Evolutionary conservation across 2,888 invertebrate species (phyloP), one percentile per base, ranked within the genome.

Genomic region (Mythimna pallens): DNA sequence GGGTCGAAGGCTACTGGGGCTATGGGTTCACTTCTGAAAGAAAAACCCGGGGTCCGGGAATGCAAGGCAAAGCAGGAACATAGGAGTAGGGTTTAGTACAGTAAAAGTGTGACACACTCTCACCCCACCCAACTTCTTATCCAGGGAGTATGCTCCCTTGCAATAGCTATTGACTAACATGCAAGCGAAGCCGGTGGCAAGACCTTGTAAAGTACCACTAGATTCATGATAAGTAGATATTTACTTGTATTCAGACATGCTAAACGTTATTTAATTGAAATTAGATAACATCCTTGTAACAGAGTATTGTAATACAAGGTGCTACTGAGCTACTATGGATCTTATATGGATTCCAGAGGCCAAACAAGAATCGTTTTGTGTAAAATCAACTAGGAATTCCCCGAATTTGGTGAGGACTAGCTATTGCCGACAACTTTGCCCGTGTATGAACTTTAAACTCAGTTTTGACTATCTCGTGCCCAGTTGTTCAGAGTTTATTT

Each of bases 311-410:
- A 75, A 61, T 50, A 63, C n/a, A 36, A 75, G 50, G 58, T 30
- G 14, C 6, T 63, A 25, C 54, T 25, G 22, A 62, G 54, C 20
- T n/a, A 30, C 22, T 76, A 8, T 12, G 20, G 40, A 14, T n/a
- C 12, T 63, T 75, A 12, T 70, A 76, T 12, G 77, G 62, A 12
- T 76, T 63, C 63, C 12, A 9, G 77, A 76, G 8, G 52, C 75
- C 76, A 47, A 36, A 47, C 14, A 75, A 76, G 22, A 75, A n/a
- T 30, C 17, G 14, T 52, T 58, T 70, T 22, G 25, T 57, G 17
- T 75, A 50, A 62, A 69, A 57, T 76, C 40, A 52, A 62, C 40
- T 7, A n/a, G 3, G 40, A 34, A 17, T 40, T 12, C 30, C 14
- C 14, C 12, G 7, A 63, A 55, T 54, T 65, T 47, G 25, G 36